These are phyloP conservation scores for Microcebus tavaratra DNA, from an alignment of 2,113 vertebrate species.

Conservation along the genomic window DNA sequence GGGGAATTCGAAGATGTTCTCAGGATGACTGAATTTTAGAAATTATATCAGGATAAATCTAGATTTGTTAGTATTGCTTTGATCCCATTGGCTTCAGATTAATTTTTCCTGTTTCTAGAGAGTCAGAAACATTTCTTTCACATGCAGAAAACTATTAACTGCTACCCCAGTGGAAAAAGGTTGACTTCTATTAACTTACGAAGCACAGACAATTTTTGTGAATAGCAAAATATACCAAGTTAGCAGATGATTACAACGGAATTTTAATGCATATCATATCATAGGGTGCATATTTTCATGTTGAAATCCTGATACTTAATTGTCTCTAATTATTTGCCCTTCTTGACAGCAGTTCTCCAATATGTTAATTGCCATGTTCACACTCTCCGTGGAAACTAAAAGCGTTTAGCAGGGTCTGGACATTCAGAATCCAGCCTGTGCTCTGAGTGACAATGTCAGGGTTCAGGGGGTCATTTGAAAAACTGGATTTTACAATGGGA, in stretches of 20 bases:
- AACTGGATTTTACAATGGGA: background rate
- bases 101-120: background rate
- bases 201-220: background rate
- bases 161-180: background rate
- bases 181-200: background rate
- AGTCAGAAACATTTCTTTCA: background rate
- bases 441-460: background rate
- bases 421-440: background rate
- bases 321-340: background rate
- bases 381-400: background rate
- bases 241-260: background rate
- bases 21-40: background rate
- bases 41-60: background rate
- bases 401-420: background rate
- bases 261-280: conserved; percentile 1
- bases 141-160: conserved; percentile 8
- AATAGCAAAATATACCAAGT: background rate
- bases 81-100: background rate
- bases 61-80: background rate
- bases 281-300: background rate
- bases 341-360: background rate
- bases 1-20: background rate
- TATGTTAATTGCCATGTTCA: background rate
- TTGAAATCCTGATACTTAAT: conserved; percentile 22
- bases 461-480: background rate